Conservation (phyloP, 2,888 invertebrate genomes). For the Campaea margaritaria region DNA sequence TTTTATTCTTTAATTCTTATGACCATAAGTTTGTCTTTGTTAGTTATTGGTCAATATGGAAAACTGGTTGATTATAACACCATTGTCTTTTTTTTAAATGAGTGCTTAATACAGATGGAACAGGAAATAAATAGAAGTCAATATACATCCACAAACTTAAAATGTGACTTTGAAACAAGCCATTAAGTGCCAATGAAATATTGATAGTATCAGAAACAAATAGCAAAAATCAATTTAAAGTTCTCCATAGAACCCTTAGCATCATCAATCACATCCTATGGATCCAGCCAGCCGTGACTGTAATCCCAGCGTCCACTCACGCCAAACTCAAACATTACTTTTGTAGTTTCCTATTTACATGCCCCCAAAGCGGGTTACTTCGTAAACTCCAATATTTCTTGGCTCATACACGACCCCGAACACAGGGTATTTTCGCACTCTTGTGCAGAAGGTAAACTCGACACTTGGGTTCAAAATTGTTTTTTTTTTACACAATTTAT, state of each 20-base stretch:
- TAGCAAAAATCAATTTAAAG: constrained; percentile 4
- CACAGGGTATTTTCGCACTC: constrained; percentile 30
- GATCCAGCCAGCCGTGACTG: constrained; percentile 63
- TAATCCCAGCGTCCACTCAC: constrained; percentile 72
- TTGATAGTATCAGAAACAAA: background rate
- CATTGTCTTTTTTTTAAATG: too few relatives aligned
- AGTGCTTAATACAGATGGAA: too few relatives aligned
- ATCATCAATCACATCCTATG: constrained; percentile 61
- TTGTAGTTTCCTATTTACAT: constrained; percentile 83
- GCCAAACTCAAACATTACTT: constrained; percentile 81
- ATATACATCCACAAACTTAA: too few relatives aligned
- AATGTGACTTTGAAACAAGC: too few relatives aligned
- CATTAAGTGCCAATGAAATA: too few relatives aligned
- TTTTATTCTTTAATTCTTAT: too few relatives aligned
- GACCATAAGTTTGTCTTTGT: too few relatives aligned
- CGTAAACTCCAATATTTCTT: constrained; percentile 81
- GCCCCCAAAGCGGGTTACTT: constrained; percentile 82
- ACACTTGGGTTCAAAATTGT: background rate
- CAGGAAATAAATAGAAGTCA: too few relatives aligned
- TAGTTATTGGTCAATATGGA: too few relatives aligned
- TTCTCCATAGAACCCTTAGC: constrained; percentile 29
- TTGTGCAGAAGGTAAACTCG: constrained; percentile 30
- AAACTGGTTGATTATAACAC: too few relatives aligned
- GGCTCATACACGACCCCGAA: constrained; percentile 61
- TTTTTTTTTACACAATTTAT: background rate